Evolutionary conservation across 2,888 invertebrate species (phyloP).

Genomic region (Cerastis rubricosa): DNA sequence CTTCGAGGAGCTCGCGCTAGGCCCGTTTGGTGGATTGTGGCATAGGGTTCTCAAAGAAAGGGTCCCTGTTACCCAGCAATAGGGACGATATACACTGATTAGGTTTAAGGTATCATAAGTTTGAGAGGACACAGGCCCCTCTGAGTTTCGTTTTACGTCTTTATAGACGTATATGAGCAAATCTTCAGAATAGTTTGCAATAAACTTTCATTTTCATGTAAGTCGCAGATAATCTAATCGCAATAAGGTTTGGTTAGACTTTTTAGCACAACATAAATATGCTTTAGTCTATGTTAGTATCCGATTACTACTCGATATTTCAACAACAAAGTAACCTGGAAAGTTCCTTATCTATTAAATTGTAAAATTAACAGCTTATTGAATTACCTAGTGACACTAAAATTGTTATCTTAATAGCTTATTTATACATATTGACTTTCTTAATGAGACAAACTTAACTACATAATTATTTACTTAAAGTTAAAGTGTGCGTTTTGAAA

Average conservation of each 20-base stretch:
- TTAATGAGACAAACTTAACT: background rate
- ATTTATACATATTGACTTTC: background rate
- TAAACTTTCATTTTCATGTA: background rate
- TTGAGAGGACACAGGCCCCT: background rate
- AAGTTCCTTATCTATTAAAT: background rate
- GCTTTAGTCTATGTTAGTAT: slow-evolving; percentile 14
- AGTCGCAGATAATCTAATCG: background rate
- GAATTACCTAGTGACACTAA: background rate
- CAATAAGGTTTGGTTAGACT: background rate
- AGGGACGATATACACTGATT: background rate
- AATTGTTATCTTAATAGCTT: background rate
- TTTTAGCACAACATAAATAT: slow-evolving; percentile 23
- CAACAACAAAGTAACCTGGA: slow-evolving; percentile 30
- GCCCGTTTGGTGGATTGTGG: background rate
- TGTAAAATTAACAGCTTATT: slow-evolving; percentile 1
- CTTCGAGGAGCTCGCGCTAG: too few species aligned
- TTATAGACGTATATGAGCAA: background rate
- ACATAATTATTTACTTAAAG: background rate
- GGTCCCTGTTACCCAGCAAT: background rate
- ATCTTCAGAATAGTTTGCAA: background rate
- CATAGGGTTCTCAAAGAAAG: background rate
- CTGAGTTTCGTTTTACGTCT: background rate
- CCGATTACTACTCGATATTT: slow-evolving; percentile 22
- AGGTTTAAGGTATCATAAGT: too few species aligned
- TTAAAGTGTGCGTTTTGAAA: background rate